Evolutionary conservation across 2,888 invertebrate genomes (phyloP), one percentile per base, ranked within the genome.

Genomic region (Malthinus seriepunctatus): DNA sequence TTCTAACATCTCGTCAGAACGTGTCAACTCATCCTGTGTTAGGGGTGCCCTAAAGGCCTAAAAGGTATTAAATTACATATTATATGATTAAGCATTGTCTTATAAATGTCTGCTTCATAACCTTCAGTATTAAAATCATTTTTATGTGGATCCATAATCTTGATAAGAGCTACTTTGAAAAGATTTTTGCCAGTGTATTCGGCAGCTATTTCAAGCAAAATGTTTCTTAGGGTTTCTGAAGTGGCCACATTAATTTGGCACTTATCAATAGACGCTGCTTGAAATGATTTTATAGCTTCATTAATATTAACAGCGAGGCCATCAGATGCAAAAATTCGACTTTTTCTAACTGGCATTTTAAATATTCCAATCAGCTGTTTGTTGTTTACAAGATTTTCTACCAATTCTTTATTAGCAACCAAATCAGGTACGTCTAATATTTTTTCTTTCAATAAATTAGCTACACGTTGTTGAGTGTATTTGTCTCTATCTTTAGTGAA

Each of bases 91-190:
- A n/a, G n/a, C n/a, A n/a, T n/a, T n/a, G n/a, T n/a, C n/a, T n/a
- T n/a, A n/a, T n/a, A n/a, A n/a, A n/a, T n/a, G n/a, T n/a, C 56
- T 38, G 14, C 51, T 6, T 51, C 56, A 15, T 51, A 56, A 2
- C 11, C 39, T 2, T 56, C 56, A 7, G 46, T 15, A 5, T 33
- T 8, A 10, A 56, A 51, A 31, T 56, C 51, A 23, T 38, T 14
- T 8, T n/a, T 38, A 10, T 33, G 10, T 0, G 8, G 31, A n/a
- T 11, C 2, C 1, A 39, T 34, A 6, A 38, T 33, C 33, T 8
- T 38, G 32, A 45, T 14, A 12, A 51, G 10, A 23, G 45, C 10
- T 11, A 8, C 8, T 8, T 51, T 38, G 38, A 56, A 56, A 32
- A 23, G 51, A 1, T 15, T 11, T 6, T 45, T 51, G 9, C 45